Conservation (phyloP, 53 echinoderm and acorn worm genomes). For the Paracentrotus lividus region DNA sequence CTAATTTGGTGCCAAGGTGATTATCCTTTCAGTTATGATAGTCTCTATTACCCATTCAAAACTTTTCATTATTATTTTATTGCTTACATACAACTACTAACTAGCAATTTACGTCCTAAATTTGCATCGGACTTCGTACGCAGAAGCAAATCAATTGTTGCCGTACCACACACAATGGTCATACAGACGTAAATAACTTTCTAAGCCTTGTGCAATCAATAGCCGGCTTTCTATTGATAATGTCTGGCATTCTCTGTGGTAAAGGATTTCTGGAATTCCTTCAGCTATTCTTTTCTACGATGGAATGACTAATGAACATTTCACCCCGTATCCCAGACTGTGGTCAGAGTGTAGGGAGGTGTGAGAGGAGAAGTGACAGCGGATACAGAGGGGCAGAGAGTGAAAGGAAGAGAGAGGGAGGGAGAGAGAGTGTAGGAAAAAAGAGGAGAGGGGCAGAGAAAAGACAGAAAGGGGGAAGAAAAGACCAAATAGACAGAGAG, state of each 20-base stretch:
- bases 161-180: not conserved
- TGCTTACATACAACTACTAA: not conserved
- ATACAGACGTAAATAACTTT: constrained; percentile 42
- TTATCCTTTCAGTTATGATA: not conserved
- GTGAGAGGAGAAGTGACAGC: not conserved
- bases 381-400: not conserved
- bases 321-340: not conserved
- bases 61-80: not conserved
- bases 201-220: constrained; percentile 28
- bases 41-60: not conserved
- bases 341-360: not conserved
- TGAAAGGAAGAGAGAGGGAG: not conserved
- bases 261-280: constrained; percentile 41
- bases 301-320: constrained; percentile 44
- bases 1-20: not conserved
- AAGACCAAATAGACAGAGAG: not conserved
- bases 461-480: not conserved
- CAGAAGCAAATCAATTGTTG: constrained; percentile 38
- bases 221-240: not conserved
- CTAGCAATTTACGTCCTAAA: constrained; percentile 2
- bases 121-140: not conserved
- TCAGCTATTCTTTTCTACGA: constrained; percentile 7
- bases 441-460: not conserved
- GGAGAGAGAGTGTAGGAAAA: not conserved
- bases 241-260: constrained; percentile 39